These are phyloP conservation scores for Melanogrammus aeglefinus DNA, from an alignment of 2,797 vertebrate species.

Conservation along the genomic window DNA sequence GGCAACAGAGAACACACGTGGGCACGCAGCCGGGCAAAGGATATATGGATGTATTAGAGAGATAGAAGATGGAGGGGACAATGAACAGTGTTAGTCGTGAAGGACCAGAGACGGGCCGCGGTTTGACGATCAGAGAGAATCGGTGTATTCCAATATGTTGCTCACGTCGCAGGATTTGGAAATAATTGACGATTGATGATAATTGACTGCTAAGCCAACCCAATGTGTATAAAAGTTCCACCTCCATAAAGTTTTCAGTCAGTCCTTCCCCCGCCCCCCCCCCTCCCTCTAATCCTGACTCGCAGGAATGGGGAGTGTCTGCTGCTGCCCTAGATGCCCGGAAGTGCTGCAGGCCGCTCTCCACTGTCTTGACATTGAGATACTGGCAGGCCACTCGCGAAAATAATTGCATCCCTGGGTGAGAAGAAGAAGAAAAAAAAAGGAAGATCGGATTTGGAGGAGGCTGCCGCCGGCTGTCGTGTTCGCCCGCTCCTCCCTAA, in stretches of 20 bases:
- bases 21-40: neutral
- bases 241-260: neutral
- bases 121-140: neutral
- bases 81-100: neutral
- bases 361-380: slow-evolving; percentile 16
- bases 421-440: neutral
- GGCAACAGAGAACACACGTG: neutral
- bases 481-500: neutral
- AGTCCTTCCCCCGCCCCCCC: neutral
- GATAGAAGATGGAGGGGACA: neutral
- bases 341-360: slow-evolving; percentile 6
- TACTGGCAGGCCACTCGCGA: slow-evolving; percentile 13
- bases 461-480: slow-evolving; percentile 2
- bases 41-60: neutral
- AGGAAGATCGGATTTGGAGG: slow-evolving; percentile 13
- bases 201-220: neutral
- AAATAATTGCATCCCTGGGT: neutral
- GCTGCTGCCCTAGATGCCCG: neutral
- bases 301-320: slow-evolving; percentile 22
- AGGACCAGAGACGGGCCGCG: neutral
- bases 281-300: slow-evolving; percentile 6
- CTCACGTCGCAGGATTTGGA: neutral
- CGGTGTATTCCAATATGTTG: neutral
- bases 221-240: neutral
- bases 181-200: neutral